phyloP scores from a whole-genome alignment of 2,113 vertebrate genomes.

The Odobenus rosmarus region DNA sequence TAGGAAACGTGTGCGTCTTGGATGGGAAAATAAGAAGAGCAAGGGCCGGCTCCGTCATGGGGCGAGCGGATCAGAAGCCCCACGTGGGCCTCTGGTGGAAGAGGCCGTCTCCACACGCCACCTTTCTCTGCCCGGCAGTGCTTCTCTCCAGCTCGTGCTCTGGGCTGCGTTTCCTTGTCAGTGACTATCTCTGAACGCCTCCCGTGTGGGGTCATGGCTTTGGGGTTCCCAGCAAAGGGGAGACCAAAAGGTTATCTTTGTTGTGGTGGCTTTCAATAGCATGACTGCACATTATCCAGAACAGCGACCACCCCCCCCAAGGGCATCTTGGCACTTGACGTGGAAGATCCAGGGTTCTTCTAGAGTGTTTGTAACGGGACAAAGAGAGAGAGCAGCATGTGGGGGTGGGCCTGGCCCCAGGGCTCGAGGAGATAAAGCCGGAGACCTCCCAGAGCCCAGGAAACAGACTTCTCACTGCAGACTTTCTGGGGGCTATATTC shows the following conservation, averaged over 20 bases:
- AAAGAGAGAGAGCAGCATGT: no score
- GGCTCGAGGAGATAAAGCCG: rapidly evolving
- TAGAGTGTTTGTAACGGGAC: background rate
- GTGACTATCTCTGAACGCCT: background rate
- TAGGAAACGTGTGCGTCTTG: background rate
- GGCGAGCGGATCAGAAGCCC: rapidly evolving
- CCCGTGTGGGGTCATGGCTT: background rate
- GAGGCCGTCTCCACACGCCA: no score
- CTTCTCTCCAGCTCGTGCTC: no score
- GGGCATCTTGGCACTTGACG: rapidly evolving
- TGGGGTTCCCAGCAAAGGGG: background rate
- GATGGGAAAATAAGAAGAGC: background rate
- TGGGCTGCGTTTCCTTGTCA: rapidly evolving
- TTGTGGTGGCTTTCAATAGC: background rate
- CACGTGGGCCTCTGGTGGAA: rapidly evolving
- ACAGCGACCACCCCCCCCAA: background rate
- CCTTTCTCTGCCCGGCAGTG: rapidly evolving
- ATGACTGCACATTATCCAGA: background rate
- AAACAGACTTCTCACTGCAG: background rate
- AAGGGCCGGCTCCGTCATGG: background rate
- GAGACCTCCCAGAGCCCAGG: background rate
- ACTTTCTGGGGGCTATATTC: no score
- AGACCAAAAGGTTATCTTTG: background rate
- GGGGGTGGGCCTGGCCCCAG: no score
- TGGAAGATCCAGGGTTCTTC: background rate